Evolutionary conservation across 2,113 vertebrate species (phyloP).

Genomic region (Meles meles): DNA sequence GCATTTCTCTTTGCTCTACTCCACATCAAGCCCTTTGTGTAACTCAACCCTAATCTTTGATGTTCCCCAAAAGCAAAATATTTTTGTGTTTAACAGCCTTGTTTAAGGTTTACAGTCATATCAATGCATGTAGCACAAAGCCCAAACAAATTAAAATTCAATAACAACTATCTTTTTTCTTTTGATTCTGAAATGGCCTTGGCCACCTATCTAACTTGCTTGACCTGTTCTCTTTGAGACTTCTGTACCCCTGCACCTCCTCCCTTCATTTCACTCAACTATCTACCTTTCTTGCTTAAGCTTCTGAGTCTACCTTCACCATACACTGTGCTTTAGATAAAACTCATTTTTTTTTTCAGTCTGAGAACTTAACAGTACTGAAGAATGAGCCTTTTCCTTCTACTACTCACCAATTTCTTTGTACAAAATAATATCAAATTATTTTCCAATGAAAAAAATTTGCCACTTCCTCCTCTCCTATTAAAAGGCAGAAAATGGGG

Average conservation of each 20-base stretch:
- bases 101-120: not conserved
- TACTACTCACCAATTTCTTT: not conserved
- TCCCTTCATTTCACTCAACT: not conserved
- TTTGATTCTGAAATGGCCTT: not conserved
- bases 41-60: not conserved
- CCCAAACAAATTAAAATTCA: not conserved
- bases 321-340: not conserved
- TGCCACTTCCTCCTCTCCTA: accelerated
- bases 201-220: not conserved
- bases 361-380: not conserved
- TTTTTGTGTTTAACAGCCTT: not conserved
- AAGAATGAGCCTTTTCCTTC: not conserved
- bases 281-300: not conserved
- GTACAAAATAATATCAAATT: not conserved
- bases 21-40: not conserved
- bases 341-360: not conserved
- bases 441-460: not conserved
- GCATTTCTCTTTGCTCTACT: not conserved
- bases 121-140: not conserved
- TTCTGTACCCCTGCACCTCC: accelerated
- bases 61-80: not conserved
- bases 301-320: not conserved
- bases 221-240: not conserved
- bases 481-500: not conserved
- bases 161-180: not conserved